Evolutionary conservation across 2,113 vertebrate genomes (phyloP), one percentile per base, ranked within the genome.

Genomic region (Acanthisitta chloris): DNA sequence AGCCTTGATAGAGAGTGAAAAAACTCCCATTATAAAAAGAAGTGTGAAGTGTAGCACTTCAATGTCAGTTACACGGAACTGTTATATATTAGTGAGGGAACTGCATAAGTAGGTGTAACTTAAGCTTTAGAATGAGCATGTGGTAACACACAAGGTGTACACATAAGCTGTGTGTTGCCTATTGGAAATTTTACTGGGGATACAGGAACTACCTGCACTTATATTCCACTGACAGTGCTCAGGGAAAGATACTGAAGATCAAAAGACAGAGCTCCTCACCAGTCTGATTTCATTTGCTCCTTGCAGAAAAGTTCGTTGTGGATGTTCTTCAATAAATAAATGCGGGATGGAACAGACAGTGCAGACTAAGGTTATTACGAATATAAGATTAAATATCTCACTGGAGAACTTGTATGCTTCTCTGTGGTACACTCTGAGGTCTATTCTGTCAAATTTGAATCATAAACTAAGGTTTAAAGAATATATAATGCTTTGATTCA

Each of bases 371-470:
- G n/a, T 49, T 34, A 6, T 62, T 57, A 70, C 38, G 14, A 86
- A 33, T 23, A 48, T 12, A 36, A 52, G 33, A 16, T 64, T 81
- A 49, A 86, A 36, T 29, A 17, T 73, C 29, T 69, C 24, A 49
- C 0, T 26, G 23, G 20, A 4, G 70, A 65, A 61, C 28, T 40
- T 12, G 1, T 14, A n/a, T 29, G 31, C 4, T 2, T 51, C 48
- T 65, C 67, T 4, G 0, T 65, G 24, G 42, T 78, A 17, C 6
- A 3, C 21, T 46, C 45, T 65, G 69, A 66, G 21, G 57, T 57
- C 23, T 61, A 21, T 3, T 48, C 46, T 54, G 8, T 45, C 61
- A 9, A 3, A 85, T 81, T 38, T n/a, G 16, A 67, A 54, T 58
- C 42, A 9, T 72, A 73, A 88, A 33, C 40, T 54, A 9, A 72